Base-by-base conservation (phyloP, 2,797 vertebrate species). In the Melanotaenia boesemani region DNA sequence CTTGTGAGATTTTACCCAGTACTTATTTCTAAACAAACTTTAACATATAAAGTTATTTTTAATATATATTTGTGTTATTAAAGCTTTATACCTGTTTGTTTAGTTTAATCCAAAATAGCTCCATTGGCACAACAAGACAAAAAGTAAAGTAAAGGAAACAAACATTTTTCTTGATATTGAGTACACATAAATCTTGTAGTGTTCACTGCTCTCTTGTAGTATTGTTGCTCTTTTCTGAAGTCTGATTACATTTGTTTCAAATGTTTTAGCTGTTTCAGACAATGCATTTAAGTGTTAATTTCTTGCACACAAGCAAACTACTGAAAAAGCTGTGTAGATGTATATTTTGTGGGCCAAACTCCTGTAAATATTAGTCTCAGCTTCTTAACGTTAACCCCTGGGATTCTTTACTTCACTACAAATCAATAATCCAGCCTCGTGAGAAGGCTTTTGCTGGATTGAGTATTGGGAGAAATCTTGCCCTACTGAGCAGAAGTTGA, bases 371-470 rank as follows among this genome's bases (percentile, higher is more conserved):
- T 77, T 86, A 88, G 86, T 86, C 88, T 83, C 66, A 73, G 63
- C 76, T 89, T 82, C 83, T 86, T 84, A 84, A 87, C 75, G 82
- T 89, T 58, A 88, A 86, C 86, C 73, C 68, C 82, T 54, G 64
- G 78, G 36, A 77, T 82, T 87, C 50, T 74, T 87, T 79, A 66
- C 61, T 69, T 82, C 68, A 79, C 48, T 52, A 63, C 30, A 54
- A 84, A 91, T 88, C 80, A 89, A 82, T 87, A 90, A 91, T 88
- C 88, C 83, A 63, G 57, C 75, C 86, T 89, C 60, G 70, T 92
- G 83, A 86, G 72, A 84, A 52, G 55, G 84, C 76, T 91, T 90
- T 90, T 72, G 70, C 46, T 18, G 67, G 86, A 91, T 88, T 86
- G 69, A 76, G 74, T 50, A 71, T 48, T 1, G 20, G 73, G 68